Base-by-base conservation (phyloP, 2,113 vertebrate genomes). In the Prolemur simus region DNA sequence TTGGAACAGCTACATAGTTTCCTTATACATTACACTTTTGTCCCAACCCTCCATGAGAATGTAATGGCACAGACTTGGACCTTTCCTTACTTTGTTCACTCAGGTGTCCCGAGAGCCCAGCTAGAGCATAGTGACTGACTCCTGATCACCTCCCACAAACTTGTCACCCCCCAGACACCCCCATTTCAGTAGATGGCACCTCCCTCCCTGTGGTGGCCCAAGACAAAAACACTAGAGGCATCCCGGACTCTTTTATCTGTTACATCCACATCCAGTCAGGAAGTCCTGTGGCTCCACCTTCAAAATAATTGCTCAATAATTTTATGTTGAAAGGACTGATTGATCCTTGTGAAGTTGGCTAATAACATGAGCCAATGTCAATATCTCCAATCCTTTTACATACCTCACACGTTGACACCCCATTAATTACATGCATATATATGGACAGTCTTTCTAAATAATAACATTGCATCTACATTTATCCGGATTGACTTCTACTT, bases 231-330 rank as follows among this genome's bases (percentile, higher is more conserved):
- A 32, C 3, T 12, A 45, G 18, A 56, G 56, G 49, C 32, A 39
- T 82, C 78, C 47, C 74, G 66, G 91, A 58, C 25, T 69, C 60
- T 90, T 82, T 81, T 58, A 73, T 85, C 32, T 88, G 29, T 87
- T 78, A 77, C 54, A 93, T 85, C 39, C 29, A 87, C 56, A 93
- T 83, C 42, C 34, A 58, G 47, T 89, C 86, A 89, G 74, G 68
- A 94, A 91, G 42, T 71, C 37, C 39, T 96, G 34, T 66, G 80
- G 23, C 37, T 91, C 83, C 83, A 95, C 92, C 74, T 81, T 89
- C 68, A 87, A 94, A 94, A 82, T 89, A 93, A 93, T 93, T 97
- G 86, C 89, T 93, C 63, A 86, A 12, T 88, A 73, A 69, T 84
- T 94, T 94, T 73, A 84, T 76, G 92, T 80, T 74, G 89, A 80